Conservation (phyloP, 2,797 vertebrate species). For the Enteromius anoplus region DNA sequence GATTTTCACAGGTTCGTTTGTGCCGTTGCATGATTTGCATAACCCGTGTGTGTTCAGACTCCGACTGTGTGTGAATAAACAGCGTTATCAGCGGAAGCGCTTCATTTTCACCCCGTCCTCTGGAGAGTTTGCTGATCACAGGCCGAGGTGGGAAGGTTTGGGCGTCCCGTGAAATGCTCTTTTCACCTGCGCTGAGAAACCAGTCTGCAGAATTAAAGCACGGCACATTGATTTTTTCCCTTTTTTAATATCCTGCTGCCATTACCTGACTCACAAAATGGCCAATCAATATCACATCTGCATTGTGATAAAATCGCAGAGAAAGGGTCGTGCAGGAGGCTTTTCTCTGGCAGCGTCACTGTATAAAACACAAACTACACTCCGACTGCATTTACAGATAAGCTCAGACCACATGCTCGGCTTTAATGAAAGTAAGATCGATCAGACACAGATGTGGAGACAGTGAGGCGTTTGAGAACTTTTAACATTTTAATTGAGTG, state of each 20-base stretch:
- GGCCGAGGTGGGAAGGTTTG: not conserved
- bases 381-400: conserved; percentile 66
- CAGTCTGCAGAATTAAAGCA: conserved; percentile 63
- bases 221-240: conserved; percentile 64
- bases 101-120: not conserved
- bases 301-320: conserved; percentile 67
- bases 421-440: conserved; percentile 54
- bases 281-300: conserved; percentile 70
- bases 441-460: not conserved
- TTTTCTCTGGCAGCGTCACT: conserved; percentile 46
- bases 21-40: not conserved
- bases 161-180: not conserved
- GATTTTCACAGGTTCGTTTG: not conserved
- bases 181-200: not conserved
- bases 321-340: conserved; percentile 35
- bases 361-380: conserved; percentile 67
- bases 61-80: conserved; percentile 19
- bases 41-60: conserved; percentile 10
- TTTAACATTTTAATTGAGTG: not conserved
- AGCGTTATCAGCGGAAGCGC: not conserved
- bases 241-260: conserved; percentile 65
- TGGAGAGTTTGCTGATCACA: not conserved
- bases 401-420: conserved; percentile 16
- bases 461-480: not conserved
- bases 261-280: conserved; percentile 63